A percentile compares a stretch with the other conserved stretches of the same genome.
phyloP scores from a whole-genome alignment of 2,888 invertebrate species.

The Drosophila hawaiiensis region DNA sequence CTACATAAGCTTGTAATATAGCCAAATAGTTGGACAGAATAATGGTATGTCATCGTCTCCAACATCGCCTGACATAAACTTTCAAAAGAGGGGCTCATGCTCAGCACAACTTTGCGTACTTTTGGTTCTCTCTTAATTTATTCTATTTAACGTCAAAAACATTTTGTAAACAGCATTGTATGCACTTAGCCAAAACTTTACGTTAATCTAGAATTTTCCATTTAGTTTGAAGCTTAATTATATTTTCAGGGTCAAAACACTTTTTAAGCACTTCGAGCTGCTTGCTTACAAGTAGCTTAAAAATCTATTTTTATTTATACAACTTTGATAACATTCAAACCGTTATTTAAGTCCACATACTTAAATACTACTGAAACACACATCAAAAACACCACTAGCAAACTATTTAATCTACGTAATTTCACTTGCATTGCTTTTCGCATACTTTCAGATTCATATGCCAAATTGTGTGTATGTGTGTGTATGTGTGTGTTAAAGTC shows the following conservation, averaged over 20 bases:
- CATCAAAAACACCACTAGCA: conserved; percentile 28
- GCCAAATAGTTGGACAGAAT: conserved; percentile 27
- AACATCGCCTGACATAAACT: conserved; percentile 63
- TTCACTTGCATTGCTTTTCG: conserved; percentile 21
- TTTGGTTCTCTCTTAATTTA: conserved; percentile 48
- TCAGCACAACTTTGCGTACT: conserved; percentile 76
- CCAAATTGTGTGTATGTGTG: conserved; percentile 8
- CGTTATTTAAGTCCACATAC: conserved; percentile 8
- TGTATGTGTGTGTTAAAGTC: not conserved
- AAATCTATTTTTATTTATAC: conserved; percentile 11
- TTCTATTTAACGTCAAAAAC: conserved; percentile 20
- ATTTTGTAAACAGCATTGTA: conserved; percentile 37
- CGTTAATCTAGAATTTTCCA: conserved; percentile 1
- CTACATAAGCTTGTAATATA: conserved; percentile 25
- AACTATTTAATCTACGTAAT: conserved; percentile 13
- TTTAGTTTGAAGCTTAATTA: conserved; percentile 16
- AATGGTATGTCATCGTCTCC: conserved; percentile 31
- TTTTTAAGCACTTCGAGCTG: conserved; percentile 56
- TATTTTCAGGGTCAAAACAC: conserved; percentile 46
- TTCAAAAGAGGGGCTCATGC: conserved; percentile 82
- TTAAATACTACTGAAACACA: conserved; percentile 37
- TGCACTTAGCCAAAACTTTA: conserved; percentile 33
- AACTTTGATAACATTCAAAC: conserved; percentile 7
- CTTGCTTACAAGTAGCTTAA: conserved; percentile 22
- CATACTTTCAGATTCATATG: not conserved